A percentile compares a stretch with the other conserved stretches of the same genome.
These are phyloP conservation scores for Drosophila differens DNA, from an alignment of 2,888 invertebrate genomes.

Conservation along the genomic window DNA sequence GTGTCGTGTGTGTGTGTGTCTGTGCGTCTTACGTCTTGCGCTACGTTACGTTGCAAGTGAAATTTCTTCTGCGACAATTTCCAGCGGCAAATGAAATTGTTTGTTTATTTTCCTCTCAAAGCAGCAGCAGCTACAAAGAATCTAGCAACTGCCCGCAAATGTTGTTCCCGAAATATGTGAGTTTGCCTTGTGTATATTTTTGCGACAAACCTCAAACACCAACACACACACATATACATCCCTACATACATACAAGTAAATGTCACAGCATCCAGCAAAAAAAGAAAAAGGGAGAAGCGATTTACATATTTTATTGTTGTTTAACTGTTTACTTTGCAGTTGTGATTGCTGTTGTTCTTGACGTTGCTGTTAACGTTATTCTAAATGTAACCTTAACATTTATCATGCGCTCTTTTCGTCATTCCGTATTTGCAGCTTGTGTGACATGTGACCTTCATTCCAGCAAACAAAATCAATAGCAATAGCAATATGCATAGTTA, in stretches of 20 bases:
- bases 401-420: conserved; percentile 53
- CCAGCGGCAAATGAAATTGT: conserved; percentile 60
- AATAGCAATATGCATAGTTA: conserved; percentile 65
- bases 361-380: conserved; percentile 1
- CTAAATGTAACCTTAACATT: conserved; percentile 57
- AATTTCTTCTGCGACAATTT: conserved; percentile 64
- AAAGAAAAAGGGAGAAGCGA: conserved; percentile 5
- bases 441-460: conserved; percentile 81
- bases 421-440: conserved; percentile 46
- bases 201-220: conserved; percentile 15
- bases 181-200: conserved; percentile 42
- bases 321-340: conserved; percentile 35
- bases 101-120: conserved; percentile 43
- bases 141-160: conserved; percentile 70
- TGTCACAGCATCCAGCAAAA: conserved; percentile 45
- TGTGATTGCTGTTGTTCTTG: conserved; percentile 16
- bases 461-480: conserved; percentile 76
- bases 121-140: conserved; percentile 42
- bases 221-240: conserved; percentile 15
- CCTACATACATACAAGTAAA: conserved; percentile 24
- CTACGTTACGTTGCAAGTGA: conserved; percentile 72
- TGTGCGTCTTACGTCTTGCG: conserved; percentile 61
- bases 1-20: conserved; percentile 46
- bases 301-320: conserved; percentile 19
- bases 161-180: conserved; percentile 76